Percentiles rank a stretch among this genome's conserved stretches.
These are phyloP conservation scores for Sminthurides aquaticus DNA, from an alignment of 2,888 invertebrate genomes.

Conservation along the genomic window DNA sequence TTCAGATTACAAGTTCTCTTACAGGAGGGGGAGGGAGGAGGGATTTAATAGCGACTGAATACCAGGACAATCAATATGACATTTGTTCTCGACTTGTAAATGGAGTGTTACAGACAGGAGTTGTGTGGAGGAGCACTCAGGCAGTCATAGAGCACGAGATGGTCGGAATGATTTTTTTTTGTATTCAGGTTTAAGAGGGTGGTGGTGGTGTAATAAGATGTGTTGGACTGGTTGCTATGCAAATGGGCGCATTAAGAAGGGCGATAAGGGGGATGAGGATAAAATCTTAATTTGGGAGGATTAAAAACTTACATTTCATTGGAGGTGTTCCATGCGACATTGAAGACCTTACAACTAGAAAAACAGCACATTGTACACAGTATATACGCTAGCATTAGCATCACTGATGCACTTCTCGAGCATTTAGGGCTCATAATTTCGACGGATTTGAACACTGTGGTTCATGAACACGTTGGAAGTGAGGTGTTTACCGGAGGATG, in stretches of 20 bases:
- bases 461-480: neutral
- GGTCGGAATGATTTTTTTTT: no score
- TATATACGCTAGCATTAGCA: slow-evolving; percentile 6
- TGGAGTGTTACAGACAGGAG: neutral
- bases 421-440: neutral
- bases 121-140: neutral
- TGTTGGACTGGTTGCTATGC: no score
- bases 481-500: neutral
- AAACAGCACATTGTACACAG: slow-evolving; percentile 42
- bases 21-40: no score
- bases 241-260: no score
- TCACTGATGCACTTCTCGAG: neutral
- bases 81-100: no score
- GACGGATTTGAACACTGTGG: neutral
- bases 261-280: neutral
- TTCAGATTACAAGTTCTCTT: no score
- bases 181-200: no score
- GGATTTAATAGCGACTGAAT: no score
- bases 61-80: no score
- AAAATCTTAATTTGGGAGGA: neutral
- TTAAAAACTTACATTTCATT: slow-evolving; percentile 40
- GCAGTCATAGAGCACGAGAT: neutral
- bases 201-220: no score
- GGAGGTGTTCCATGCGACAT: slow-evolving; percentile 43
- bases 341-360: slow-evolving; percentile 41